Percentiles rank a stretch among this genome's conserved stretches.
Conservation (phyloP, 2,888 invertebrate species). For the Chalcis sispes region DNA sequence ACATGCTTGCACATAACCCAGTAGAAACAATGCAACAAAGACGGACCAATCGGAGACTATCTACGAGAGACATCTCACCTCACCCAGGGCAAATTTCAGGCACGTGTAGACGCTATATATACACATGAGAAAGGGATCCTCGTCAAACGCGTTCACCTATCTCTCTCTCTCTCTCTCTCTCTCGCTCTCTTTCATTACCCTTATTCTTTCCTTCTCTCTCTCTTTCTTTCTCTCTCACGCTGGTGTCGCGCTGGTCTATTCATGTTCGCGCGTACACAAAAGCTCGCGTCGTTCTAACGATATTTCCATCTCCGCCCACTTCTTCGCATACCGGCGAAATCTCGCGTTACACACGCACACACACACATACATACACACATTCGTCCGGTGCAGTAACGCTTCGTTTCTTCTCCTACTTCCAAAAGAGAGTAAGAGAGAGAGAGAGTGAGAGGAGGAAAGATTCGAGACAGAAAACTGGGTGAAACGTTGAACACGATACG, state of each 20-base stretch:
- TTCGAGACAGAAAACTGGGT: too few relatives aligned
- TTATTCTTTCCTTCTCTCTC: neutral
- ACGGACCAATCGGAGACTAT: neutral
- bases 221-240: neutral
- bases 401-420: neutral
- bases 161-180: neutral
- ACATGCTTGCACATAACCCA: too few relatives aligned
- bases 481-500: too few relatives aligned
- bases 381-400: neutral
- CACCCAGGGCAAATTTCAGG: conserved; percentile 5
- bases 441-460: too few relatives aligned
- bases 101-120: too few relatives aligned
- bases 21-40: conserved; percentile 6
- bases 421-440: neutral
- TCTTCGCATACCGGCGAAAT: conserved; percentile 20
- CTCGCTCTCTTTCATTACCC: neutral
- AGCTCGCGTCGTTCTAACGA: conserved; percentile 54
- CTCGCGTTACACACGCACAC: conserved; percentile 26
- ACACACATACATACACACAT: too few relatives aligned
- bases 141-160: neutral
- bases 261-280: neutral
- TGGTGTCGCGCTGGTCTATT: neutral
- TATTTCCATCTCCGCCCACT: conserved; percentile 61
- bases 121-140: neutral
- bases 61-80: neutral